phyloP scores from a whole-genome alignment of 1,140 invertebrate species.

The Protaetia brevitarsis region DNA sequence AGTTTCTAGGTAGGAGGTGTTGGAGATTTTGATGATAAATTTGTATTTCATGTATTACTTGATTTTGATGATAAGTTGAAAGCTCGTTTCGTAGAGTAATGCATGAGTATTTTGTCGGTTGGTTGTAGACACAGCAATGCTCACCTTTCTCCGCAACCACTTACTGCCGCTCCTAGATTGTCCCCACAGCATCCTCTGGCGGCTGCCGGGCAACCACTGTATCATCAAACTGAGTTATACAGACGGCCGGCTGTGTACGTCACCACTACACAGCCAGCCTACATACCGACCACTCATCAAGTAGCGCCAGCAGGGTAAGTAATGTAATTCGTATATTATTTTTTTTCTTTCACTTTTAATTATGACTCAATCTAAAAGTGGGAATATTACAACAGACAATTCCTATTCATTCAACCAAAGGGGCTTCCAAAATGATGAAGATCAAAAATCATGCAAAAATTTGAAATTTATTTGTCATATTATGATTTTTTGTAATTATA shows the following conservation, averaged over 20 bases:
- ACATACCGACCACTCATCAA: slow-evolving; percentile 53
- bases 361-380: too few relatives aligned
- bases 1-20: too few relatives aligned
- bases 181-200: slow-evolving; percentile 52
- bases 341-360: too few relatives aligned
- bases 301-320: slow-evolving; percentile 53
- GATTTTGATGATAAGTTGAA: background rate
- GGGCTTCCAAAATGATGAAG: too few relatives aligned
- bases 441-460: too few relatives aligned
- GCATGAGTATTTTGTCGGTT: slow-evolving; percentile 16
- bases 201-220: slow-evolving; percentile 54
- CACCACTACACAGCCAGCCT: slow-evolving; percentile 56
- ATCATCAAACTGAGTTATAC: slow-evolving; percentile 59
- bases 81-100: background rate
- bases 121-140: slow-evolving; percentile 46
- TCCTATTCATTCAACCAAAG: too few relatives aligned
- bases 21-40: too few relatives aligned
- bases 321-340: background rate
- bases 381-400: too few relatives aligned
- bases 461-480: too few relatives aligned
- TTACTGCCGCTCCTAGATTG: slow-evolving; percentile 48
- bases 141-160: slow-evolving; percentile 53
- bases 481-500: too few relatives aligned
- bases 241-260: slow-evolving; percentile 62
- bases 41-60: background rate